Evolutionary conservation across 2,113 vertebrate genomes (phyloP), one percentile per base, ranked within the genome.

Genomic region (Poeciliopsis prolifica): DNA sequence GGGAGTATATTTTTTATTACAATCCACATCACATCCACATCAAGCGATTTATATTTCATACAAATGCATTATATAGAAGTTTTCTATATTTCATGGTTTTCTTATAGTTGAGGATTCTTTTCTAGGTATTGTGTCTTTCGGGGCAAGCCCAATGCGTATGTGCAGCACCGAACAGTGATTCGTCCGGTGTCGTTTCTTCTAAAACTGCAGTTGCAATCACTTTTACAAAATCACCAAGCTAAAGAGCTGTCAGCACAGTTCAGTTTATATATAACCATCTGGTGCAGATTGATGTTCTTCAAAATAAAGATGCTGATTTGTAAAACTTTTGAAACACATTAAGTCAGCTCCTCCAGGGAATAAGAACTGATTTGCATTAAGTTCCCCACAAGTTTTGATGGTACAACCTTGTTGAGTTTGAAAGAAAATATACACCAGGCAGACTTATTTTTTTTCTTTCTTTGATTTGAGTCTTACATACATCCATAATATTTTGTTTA

Each of bases 181-280:
- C 58, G 12, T 44, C 58, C 37, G n/a, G 37, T n/a, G 14, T 24
- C 2, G 22, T 60, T 24, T 31, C 28, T 28, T 8, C 44, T 24
- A 14, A 76, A 73, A 63, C 40, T 15, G 48, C 48, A 61, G 7
- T 64, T 54, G 24, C 17, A 19, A 24, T 68, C 28, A 68, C 51
- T 68, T 48, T 7, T 51, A 29, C 19, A 68, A 22, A 65, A 29
- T 31, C 44, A 54, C 37, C 31, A n/a, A 64, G 40, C 40, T 70
- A 15, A 62, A 67, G 17, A 35, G 51, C 40, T 10, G 66, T 70
- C 31, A 26, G 33, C 42, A 44, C 33, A 40, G 68, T 71, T 66
- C 70, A 54, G 72, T 70, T 85, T 61, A 60, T 70, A 63, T 30
- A 62, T 12, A 65, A 61, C 44, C 26, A 31, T 48, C 35, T 65